These are phyloP conservation scores for Acanthococcus lagerstroemiae DNA, from an alignment of 2,888 invertebrate genomes.

Conservation along the genomic window DNA sequence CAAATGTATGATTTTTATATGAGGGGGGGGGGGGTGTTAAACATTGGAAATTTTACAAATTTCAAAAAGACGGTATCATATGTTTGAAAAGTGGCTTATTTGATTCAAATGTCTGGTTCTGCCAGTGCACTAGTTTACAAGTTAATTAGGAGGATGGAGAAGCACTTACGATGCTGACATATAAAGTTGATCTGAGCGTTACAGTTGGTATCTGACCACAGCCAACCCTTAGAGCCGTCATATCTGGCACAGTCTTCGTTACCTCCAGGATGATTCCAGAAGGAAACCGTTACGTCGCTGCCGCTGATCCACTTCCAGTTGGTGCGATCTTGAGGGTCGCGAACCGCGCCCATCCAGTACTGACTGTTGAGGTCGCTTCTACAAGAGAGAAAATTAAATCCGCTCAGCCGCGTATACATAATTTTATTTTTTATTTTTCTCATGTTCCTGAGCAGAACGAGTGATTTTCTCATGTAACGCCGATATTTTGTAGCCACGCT, in stretches of 20 bases:
- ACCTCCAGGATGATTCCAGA: conserved; percentile 81
- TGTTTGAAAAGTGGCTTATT: background rate
- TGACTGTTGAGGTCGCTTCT: conserved; percentile 82
- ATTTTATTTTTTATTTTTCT: too few relatives aligned
- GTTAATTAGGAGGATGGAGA: background rate
- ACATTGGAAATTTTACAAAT: too few relatives aligned
- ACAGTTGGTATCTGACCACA: conserved; percentile 89
- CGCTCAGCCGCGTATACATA: too few relatives aligned
- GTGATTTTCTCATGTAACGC: too few relatives aligned
- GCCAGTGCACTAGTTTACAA: background rate
- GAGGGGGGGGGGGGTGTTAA: too few relatives aligned
- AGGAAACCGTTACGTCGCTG: conserved; percentile 76
- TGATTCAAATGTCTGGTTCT: background rate
- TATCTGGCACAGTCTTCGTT: conserved; percentile 78
- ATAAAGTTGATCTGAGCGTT: conserved; percentile 74
- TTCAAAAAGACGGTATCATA: too few relatives aligned
- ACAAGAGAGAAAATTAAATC: conserved; percentile 37
- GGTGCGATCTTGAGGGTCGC: conserved; percentile 64
- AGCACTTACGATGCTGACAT: conserved; percentile 79
- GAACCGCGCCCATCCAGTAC: conserved; percentile 87
- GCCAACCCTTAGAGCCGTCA: conserved; percentile 87
- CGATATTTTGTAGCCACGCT: too few relatives aligned
- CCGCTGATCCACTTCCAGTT: conserved; percentile 88
- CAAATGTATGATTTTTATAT: too few relatives aligned
- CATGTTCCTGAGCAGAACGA: too few relatives aligned